A percentile compares a stretch with the other conserved stretches of the same genome.
phyloP scores from a whole-genome alignment of 2,888 invertebrate species.

The Bombylius discolor region DNA sequence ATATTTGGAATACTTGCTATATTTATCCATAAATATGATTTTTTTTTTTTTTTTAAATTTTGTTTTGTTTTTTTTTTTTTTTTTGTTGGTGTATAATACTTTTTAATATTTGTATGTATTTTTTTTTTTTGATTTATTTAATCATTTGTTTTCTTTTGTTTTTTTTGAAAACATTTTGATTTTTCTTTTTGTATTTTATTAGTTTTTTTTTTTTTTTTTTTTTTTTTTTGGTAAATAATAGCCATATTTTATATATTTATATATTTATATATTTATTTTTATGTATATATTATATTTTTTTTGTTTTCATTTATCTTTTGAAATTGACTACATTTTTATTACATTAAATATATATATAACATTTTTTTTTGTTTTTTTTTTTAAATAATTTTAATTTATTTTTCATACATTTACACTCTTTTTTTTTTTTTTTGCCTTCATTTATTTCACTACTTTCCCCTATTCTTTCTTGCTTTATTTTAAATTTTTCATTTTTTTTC shows the following conservation, averaged over 20 bases:
- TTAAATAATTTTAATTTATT: not conserved
- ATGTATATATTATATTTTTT: not conserved
- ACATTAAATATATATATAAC: not conserved
- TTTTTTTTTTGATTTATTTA: not conserved
- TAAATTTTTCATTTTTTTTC: not conserved
- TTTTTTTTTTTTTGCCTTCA: no score
- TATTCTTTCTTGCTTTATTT: not conserved
- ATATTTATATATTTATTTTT: conserved; percentile 3
- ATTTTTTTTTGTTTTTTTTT: not conserved
- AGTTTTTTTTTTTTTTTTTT: conserved; percentile 9
- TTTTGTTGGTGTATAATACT: conserved; percentile 11
- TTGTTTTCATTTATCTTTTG: not conserved
- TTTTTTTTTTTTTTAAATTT: conserved; percentile 5
- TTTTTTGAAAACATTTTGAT: conserved; percentile 11
- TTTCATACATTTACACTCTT: not conserved
- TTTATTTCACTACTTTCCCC: not conserved
- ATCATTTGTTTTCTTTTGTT: conserved; percentile 4
- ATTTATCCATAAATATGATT: conserved; percentile 1
- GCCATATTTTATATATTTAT: conserved; percentile 6
- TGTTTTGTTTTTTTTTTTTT: conserved; percentile 12
- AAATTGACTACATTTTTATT: not conserved
- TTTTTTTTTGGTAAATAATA: conserved; percentile 9
- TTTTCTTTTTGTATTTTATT: conserved; percentile 12
- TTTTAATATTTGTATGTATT: conserved; percentile 8
- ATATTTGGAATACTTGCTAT: no score